Base-by-base conservation (phyloP, 2,797 vertebrate genomes). In the Rhadinocentrus ornatus region DNA sequence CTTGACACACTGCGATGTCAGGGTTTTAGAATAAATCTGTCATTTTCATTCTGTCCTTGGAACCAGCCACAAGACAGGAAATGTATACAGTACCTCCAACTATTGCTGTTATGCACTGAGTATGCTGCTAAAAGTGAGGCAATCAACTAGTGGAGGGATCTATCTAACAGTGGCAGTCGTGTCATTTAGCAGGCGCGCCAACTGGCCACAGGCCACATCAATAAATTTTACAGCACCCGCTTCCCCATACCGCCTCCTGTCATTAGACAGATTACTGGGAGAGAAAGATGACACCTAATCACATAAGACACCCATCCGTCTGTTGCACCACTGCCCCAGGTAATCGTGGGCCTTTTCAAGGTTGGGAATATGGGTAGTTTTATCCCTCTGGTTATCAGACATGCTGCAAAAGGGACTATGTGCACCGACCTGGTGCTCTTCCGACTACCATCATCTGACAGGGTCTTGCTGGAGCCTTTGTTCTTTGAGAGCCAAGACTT, bases 401-500 rank as follows among this genome's bases (percentile, higher is more conserved):
- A 86, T 64, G 77, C 82, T 82, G 67, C 50, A 71, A 58, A 70
- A 44, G 53, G 71, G 70, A 74, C 44, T 53, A 52, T 29, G 41
- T 65, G 44, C 27, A 93, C 96, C 92, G 71, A 99, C 98, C 97
- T 99, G 88, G 95, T 92, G 85, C 95, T 95, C 92, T 97, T 99
- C 73, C 96, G 92, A 88, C 95, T 96, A 73, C 96, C 94, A 0
- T 99, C 97, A 1, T 99, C 97, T 0, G 95, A 95, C 79, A 94
- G 90, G 0, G 95, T 93, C 92, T 98, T 99, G 75, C 93, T 91
- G 60, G 96, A 95, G 80, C 95, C 95, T 91, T 98, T 99, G 93
- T 96, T 98, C 93, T 96, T 99, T 0, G 96, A 99, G 62, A 99
- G 93, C 97, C 97, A 97, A 11, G 97, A 97, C 88, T 99, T 99